phyloP scores from a whole-genome alignment of 2,888 invertebrate species.

The Willowsia nigromaculata region DNA sequence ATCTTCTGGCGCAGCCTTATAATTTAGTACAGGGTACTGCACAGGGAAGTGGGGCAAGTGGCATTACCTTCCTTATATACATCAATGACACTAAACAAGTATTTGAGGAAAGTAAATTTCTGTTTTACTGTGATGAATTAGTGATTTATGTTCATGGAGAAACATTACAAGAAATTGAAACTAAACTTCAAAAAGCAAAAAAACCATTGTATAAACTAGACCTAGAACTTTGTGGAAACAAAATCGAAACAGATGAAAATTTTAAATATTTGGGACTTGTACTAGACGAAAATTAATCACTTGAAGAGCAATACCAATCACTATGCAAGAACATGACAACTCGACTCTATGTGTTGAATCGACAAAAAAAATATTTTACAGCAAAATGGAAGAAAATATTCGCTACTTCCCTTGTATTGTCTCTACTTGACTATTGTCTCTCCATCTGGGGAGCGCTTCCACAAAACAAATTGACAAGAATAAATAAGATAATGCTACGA shows the following conservation, averaged over 20 bases:
- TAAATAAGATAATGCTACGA: conserved; percentile 26
- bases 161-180: neutral
- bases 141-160: neutral
- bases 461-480: neutral
- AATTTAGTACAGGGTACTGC: neutral
- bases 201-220: neutral
- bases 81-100: neutral
- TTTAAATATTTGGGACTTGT: conserved; percentile 37
- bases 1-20: neutral
- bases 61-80: conserved; percentile 5
- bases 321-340: conserved; percentile 1
- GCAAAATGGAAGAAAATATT: conserved; percentile 13
- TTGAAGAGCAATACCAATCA: neutral
- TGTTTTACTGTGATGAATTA: conserved; percentile 19
- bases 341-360: neutral
- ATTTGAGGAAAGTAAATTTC: neutral
- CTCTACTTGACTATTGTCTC: conserved; percentile 15
- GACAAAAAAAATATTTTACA: neutral
- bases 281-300: neutral
- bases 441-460: conserved; percentile 16
- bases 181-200: neutral
- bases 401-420: neutral
- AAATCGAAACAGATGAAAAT: too few relatives aligned
- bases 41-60: neutral
- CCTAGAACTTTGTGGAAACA: too few relatives aligned